Evolutionary conservation across 2,113 vertebrate species (phyloP), one percentile per base, ranked within the genome.

Genomic region (Pitta sordida): DNA sequence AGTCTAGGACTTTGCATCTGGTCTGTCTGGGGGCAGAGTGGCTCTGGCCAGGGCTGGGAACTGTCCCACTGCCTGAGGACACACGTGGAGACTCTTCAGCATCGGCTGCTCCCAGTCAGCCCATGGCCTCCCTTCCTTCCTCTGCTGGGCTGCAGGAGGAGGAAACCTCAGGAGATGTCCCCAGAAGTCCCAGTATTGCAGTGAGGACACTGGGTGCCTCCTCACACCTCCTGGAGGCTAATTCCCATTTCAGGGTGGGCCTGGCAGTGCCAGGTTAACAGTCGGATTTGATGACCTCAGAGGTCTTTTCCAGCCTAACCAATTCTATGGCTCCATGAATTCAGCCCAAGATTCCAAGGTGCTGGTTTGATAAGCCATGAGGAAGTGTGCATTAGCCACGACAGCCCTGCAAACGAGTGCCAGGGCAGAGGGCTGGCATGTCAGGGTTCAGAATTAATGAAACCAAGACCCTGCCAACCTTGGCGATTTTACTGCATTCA

Each of bases 311-410:
- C 30, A 29, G 52, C 29, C 29, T 14, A 14, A 48, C 30, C 2
- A 6, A 65, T 34, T 52, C 44, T 32, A 9, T 21, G 29, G 34
- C 18, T 13, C 29, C 39, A n/a, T 34, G 62, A 83, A 90, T 90
- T 67, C 93, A 91, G 52, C 65, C 41, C 65, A 51, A 82, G 73
- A 80, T 86, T 60, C 71, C 75, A 48, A 89, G 69, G 90, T 87
- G 84, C 88, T 76, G 68, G 51, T 90, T 93, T 93, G 87, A 73
- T 80, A 94, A 95, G 65, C 74, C 9, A 7, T 12, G 43, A 80
- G 80, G 76, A 59, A 95, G 81, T 71, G 71, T 64, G 34, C 58
- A 39, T 53, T 48, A 67, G 71, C 55, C 70, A 44, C 11, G 4
- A 46, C 44, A 67, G 79, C 64, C 89, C 90, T 37, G 78, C 71